A percentile compares a stretch with the other conserved stretches of the same genome.
Evolutionary conservation across 1,140 invertebrate species (phyloP).

Genomic region (Atta cephalotes): DNA sequence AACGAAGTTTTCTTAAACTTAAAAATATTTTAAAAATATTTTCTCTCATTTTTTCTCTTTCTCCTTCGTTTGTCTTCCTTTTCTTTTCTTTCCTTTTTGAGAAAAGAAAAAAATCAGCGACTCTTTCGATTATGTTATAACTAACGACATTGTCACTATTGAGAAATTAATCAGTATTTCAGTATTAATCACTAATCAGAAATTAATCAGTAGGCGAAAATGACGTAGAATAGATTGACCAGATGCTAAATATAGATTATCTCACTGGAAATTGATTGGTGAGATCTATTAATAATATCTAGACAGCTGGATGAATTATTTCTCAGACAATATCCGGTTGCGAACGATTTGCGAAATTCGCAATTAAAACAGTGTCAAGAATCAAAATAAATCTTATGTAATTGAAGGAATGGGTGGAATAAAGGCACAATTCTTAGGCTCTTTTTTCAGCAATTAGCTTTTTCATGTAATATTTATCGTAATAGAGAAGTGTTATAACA

Average conservation of each 20-base stretch:
- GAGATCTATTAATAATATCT: slow-evolving; percentile 37
- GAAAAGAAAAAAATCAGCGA: not conserved
- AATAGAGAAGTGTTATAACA: too few species aligned
- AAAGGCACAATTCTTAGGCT: too few species aligned
- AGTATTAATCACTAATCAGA: not conserved
- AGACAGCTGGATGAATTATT: slow-evolving; percentile 7
- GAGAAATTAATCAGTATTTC: not conserved
- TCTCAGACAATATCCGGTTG: not conserved
- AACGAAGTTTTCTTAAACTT: not conserved
- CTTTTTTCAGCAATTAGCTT: too few species aligned
- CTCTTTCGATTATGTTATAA: not conserved
- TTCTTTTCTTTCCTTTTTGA: not conserved
- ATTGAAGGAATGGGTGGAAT: too few species aligned
- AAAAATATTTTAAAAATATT: not conserved
- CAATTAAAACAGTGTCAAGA: not conserved
- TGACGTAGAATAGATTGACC: not conserved
- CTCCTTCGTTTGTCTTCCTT: too few species aligned
- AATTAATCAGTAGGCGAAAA: slow-evolving; percentile 6
- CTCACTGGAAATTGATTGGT: slow-evolving; percentile 4
- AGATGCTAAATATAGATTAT: slow-evolving; percentile 22
- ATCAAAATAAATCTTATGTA: not conserved
- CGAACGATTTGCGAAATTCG: not conserved
- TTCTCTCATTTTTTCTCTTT: not conserved
- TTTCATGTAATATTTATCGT: too few species aligned
- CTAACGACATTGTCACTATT: not conserved